phyloP scores from a whole-genome alignment of 1,140 invertebrate genomes.

The Hyposmocoma kahamanoa region DNA sequence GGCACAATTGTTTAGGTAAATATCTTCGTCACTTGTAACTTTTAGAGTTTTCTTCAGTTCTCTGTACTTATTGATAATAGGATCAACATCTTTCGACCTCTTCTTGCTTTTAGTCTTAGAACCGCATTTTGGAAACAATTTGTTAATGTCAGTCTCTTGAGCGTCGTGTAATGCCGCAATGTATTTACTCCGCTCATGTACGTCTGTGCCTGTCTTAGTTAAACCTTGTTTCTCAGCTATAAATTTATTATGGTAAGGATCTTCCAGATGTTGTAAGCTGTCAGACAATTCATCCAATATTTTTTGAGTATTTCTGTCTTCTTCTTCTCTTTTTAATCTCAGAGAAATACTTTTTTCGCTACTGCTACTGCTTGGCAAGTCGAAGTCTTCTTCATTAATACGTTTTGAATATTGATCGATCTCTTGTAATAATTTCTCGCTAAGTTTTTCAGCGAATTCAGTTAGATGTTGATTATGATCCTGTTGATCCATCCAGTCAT shows the following conservation, averaged over 20 bases:
- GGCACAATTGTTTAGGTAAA: conserved; percentile 67
- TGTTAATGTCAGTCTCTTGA: conserved; percentile 59
- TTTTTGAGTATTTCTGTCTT: conserved; percentile 64
- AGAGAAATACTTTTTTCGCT: conserved; percentile 65
- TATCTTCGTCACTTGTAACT: conserved; percentile 63
- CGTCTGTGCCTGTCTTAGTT: conserved; percentile 74
- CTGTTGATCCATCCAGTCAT: conserved; percentile 76
- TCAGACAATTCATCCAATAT: conserved; percentile 62
- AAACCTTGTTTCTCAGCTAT: conserved; percentile 75
- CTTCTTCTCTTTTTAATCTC: conserved; percentile 56
- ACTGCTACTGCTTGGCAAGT: conserved; percentile 64
- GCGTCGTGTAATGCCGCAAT: conserved; percentile 59
- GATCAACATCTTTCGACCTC: conserved; percentile 62
- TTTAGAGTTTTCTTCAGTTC: conserved; percentile 65
- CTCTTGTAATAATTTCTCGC: conserved; percentile 82
- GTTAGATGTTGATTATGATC: conserved; percentile 80
- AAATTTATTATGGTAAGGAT: conserved; percentile 75
- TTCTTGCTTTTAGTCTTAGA: conserved; percentile 66
- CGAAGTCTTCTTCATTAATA: conserved; percentile 71
- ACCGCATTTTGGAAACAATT: conserved; percentile 64
- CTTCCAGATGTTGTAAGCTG: conserved; percentile 72
- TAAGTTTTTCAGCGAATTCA: conserved; percentile 85
- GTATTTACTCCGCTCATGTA: conserved; percentile 65
- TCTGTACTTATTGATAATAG: conserved; percentile 65
- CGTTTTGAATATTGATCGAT: conserved; percentile 80